Conservation (phyloP, 64 coral and sea anemone species). For the Stylophora pistillata region DNA sequence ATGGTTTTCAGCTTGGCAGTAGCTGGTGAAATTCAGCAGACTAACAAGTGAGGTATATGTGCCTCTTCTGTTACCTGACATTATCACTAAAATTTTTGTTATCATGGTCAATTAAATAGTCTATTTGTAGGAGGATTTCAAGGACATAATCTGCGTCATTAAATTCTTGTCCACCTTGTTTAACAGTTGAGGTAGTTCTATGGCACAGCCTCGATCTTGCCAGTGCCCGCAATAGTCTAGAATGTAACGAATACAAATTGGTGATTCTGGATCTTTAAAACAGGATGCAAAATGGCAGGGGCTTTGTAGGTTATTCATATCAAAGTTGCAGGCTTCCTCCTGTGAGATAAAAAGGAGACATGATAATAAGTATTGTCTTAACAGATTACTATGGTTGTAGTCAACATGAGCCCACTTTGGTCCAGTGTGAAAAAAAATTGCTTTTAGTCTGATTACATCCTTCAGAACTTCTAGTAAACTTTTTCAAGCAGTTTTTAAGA, state of each 20-base stretch:
- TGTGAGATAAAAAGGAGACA: background rate
- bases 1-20: too few species aligned
- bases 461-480: too few species aligned
- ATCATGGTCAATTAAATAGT: background rate
- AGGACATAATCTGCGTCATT: conserved; percentile 38
- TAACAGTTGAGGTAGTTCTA: conserved; percentile 60
- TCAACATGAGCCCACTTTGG: background rate
- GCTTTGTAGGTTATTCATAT: conserved; percentile 46
- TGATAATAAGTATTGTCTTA: background rate
- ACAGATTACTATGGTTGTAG: background rate
- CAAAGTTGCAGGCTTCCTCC: conserved; percentile 47
- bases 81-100: background rate
- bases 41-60: too few species aligned
- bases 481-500: too few species aligned
- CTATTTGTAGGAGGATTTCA: conserved; percentile 42
- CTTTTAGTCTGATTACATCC: too few species aligned
- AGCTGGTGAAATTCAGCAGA: too few species aligned
- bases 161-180: conserved; percentile 36
- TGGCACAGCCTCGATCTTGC: conserved; percentile 62
- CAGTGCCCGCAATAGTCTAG: conserved; percentile 56
- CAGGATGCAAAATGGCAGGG: conserved; percentile 55
- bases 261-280: conserved; percentile 26
- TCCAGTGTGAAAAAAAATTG: background rate
- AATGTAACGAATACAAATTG: conserved; percentile 52
- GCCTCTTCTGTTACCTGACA: too few species aligned